These are phyloP conservation scores for Tridacna crocea DNA, from an alignment of 2,888 invertebrate genomes.

Conservation along the genomic window DNA sequence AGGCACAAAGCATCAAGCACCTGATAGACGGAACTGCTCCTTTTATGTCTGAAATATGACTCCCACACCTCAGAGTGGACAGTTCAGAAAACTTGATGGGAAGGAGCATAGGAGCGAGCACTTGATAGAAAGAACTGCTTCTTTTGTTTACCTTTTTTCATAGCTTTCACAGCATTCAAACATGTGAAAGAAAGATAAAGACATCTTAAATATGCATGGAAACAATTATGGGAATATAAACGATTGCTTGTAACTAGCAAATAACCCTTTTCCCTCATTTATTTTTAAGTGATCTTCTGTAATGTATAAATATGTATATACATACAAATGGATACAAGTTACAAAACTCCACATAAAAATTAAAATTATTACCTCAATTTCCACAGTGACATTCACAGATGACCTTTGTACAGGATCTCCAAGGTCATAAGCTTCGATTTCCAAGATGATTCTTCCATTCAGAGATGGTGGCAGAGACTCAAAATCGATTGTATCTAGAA, in stretches of 20 bases:
- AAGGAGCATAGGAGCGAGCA: no score
- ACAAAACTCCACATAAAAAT: conserved; percentile 47
- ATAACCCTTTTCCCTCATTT: not conserved
- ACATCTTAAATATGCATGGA: not conserved
- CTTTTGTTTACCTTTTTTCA: not conserved
- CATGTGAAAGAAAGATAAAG: no score
- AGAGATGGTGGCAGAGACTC: conserved; percentile 72
- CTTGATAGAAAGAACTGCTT: no score
- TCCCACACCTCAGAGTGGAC: no score
- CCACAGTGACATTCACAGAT: conserved; percentile 82
- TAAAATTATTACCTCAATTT: conserved; percentile 86
- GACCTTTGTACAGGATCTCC: conserved; percentile 72
- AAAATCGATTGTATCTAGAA: conserved; percentile 78
- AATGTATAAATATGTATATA: not conserved
- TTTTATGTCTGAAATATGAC: not conserved
- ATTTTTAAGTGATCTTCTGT: not conserved
- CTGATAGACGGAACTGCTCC: no score
- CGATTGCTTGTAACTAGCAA: conserved; percentile 1
- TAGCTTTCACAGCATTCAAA: not conserved
- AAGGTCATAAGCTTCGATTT: conserved; percentile 77
- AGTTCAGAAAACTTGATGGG: no score
- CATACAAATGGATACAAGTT: conserved; percentile 53
- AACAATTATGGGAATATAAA: not conserved
- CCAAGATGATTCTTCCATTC: conserved; percentile 69
- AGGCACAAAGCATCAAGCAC: no score